These are phyloP conservation scores for Prosopocoilus inquinatus DNA, from an alignment of 2,888 invertebrate genomes.

Conservation along the genomic window DNA sequence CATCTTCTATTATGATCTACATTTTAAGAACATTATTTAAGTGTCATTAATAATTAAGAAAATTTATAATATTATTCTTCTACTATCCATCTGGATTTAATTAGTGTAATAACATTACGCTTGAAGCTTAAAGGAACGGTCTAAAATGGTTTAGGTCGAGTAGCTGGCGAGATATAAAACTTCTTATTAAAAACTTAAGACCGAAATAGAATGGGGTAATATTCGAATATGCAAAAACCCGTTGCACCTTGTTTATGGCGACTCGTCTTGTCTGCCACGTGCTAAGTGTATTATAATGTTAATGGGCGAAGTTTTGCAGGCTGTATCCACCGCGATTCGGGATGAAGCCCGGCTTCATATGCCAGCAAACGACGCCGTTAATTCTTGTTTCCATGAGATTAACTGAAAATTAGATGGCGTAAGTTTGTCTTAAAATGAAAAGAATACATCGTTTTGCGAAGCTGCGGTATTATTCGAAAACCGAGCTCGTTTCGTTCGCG, in stretches of 20 bases:
- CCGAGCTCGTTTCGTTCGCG: slow-evolving; percentile 11
- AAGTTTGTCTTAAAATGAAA: slow-evolving; percentile 51
- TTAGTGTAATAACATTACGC: too few relatives aligned
- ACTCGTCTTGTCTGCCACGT: slow-evolving; percentile 44
- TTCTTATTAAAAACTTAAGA: slow-evolving; percentile 20
- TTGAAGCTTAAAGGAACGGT: slow-evolving; percentile 8
- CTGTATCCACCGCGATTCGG: slow-evolving; percentile 41
- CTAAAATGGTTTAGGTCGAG: slow-evolving; percentile 12
- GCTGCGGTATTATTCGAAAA: slow-evolving; percentile 47
- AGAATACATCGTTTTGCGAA: slow-evolving; percentile 47
- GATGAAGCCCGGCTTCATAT: slow-evolving; percentile 44
- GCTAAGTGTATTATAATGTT: slow-evolving; percentile 51
- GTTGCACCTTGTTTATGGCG: slow-evolving; percentile 35
- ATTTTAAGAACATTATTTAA: too few relatives aligned
- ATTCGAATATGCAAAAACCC: slow-evolving; percentile 32
- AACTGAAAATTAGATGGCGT: slow-evolving; percentile 54
- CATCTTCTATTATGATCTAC: too few relatives aligned
- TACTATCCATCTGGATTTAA: too few relatives aligned
- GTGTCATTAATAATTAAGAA: too few relatives aligned
- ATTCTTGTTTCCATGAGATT: slow-evolving; percentile 53
- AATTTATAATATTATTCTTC: too few relatives aligned
- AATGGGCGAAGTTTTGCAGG: slow-evolving; percentile 48
- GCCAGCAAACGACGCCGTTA: slow-evolving; percentile 53
- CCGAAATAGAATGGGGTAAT: slow-evolving; percentile 13
- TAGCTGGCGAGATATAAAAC: slow-evolving; percentile 16